Evolutionary conservation across 2,888 invertebrate genomes (phyloP).

Genomic region (Opisthograptis luteolata): DNA sequence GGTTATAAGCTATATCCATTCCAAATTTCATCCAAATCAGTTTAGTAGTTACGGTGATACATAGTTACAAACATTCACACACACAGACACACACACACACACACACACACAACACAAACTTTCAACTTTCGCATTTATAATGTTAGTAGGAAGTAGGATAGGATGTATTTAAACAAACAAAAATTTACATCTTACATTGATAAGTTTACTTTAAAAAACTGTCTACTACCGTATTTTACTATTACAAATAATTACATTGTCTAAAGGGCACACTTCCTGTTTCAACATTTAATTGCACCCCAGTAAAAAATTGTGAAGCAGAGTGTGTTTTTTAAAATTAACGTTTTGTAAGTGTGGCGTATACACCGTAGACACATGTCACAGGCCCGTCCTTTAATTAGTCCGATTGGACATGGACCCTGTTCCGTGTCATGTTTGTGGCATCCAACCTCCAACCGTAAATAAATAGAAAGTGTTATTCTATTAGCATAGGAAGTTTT

Average conservation of each 20-base stretch:
- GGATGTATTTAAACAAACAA: too few species aligned
- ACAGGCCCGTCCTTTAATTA: constrained; percentile 69
- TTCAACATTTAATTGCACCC: constrained; percentile 4
- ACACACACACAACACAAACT: too few species aligned
- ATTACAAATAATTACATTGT: constrained; percentile 5
- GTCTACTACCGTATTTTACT: not conserved
- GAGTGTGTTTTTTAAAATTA: constrained; percentile 42
- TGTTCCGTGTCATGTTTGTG: constrained; percentile 56
- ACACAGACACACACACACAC: too few species aligned
- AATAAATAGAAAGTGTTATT: constrained; percentile 25
- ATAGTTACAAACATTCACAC: too few species aligned
- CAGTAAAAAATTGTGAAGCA: constrained; percentile 18
- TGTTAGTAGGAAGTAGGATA: too few species aligned
- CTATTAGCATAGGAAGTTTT: too few species aligned
- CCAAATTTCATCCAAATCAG: too few species aligned
- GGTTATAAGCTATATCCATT: too few species aligned
- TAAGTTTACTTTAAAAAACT: too few species aligned
- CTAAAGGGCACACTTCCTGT: constrained; percentile 11
- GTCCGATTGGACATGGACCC: constrained; percentile 67
- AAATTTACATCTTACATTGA: not conserved
- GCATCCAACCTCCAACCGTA: constrained; percentile 29
- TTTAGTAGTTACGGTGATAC: too few species aligned
- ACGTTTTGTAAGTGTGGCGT: constrained; percentile 44
- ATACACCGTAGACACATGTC: constrained; percentile 78
- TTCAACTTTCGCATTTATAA: too few species aligned